phyloP scores from a whole-genome alignment of 2,113 vertebrate species.

The Bubo scandiacus region DNA sequence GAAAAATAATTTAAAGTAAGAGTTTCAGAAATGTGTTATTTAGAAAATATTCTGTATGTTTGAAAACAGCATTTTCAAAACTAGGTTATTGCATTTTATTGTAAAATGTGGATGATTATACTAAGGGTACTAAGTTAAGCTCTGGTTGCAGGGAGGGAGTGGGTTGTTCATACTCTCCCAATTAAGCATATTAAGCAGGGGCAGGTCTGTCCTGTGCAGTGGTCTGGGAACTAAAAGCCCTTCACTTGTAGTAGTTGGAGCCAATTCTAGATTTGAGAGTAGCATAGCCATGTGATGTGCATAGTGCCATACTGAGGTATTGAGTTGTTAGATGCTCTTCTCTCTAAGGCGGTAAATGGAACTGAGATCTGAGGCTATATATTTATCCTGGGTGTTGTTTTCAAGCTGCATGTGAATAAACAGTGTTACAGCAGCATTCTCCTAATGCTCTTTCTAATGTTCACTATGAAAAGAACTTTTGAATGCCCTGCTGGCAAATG shows the following conservation, averaged over 20 bases:
- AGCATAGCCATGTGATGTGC: neutral
- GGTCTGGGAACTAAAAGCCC: neutral
- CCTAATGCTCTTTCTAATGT: neutral
- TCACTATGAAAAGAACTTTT: neutral
- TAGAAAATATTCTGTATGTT: neutral
- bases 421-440: neutral
- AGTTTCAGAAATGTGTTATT: neutral
- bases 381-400: constrained; percentile 6
- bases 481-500: neutral
- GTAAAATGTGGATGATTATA: neutral
- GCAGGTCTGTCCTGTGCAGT: neutral
- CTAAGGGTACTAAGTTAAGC: neutral
- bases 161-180: neutral
- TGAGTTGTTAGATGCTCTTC: neutral
- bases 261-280: neutral
- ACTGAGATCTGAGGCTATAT: neutral
- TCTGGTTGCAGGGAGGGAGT: neutral
- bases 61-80: neutral
- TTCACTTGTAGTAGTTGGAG: neutral
- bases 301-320: neutral
- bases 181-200: neutral
- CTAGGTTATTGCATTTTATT: neutral
- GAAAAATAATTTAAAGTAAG: neutral
- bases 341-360: neutral
- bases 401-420: neutral